Evolutionary conservation across 2,113 vertebrate species (phyloP).

Genomic region (Bujurquina vittata): DNA sequence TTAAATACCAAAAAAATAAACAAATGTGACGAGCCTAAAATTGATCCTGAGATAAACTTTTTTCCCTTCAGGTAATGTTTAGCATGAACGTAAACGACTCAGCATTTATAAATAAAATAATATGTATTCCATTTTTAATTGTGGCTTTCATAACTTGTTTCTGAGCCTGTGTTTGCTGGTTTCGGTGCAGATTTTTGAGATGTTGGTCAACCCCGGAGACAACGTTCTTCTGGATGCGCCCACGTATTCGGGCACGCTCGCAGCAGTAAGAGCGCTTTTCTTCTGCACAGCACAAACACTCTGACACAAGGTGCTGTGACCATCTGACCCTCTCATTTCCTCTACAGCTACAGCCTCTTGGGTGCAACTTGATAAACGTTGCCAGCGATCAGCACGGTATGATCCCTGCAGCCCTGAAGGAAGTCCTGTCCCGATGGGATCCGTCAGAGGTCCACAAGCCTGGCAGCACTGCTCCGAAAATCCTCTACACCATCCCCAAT

Average conservation of each 20-base stretch:
- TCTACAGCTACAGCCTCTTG: conserved; percentile 88
- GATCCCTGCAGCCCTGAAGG: conserved; percentile 85
- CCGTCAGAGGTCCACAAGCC: conserved; percentile 81
- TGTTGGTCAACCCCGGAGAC: conserved; percentile 93
- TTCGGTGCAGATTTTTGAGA: conserved; percentile 89
- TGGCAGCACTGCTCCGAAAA: conserved; percentile 78
- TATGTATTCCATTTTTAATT: not conserved
- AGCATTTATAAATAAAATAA: not conserved
- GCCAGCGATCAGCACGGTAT: conserved; percentile 90
- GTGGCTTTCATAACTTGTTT: not conserved
- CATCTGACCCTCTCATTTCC: too few relatives aligned
- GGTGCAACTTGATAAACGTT: conserved; percentile 89
- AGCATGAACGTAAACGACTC: too few relatives aligned
- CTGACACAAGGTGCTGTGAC: rapidly evolving
- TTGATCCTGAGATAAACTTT: too few relatives aligned
- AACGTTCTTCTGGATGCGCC: conserved; percentile 89
- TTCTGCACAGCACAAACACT: not conserved
- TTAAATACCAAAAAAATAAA: too few relatives aligned
- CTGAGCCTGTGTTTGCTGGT: not conserved
- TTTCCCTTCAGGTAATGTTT: too few relatives aligned
- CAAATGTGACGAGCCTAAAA: too few relatives aligned
- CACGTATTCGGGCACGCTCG: conserved; percentile 88
- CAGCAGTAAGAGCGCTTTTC: conserved; percentile 80
- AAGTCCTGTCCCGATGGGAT: conserved; percentile 86
- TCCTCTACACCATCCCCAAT: conserved; percentile 94